Percentiles rank a stretch among this genome's conserved stretches.
These are phyloP conservation scores for Heptranchias perlo DNA, from an alignment of 2,113 vertebrate species.

Conservation along the genomic window DNA sequence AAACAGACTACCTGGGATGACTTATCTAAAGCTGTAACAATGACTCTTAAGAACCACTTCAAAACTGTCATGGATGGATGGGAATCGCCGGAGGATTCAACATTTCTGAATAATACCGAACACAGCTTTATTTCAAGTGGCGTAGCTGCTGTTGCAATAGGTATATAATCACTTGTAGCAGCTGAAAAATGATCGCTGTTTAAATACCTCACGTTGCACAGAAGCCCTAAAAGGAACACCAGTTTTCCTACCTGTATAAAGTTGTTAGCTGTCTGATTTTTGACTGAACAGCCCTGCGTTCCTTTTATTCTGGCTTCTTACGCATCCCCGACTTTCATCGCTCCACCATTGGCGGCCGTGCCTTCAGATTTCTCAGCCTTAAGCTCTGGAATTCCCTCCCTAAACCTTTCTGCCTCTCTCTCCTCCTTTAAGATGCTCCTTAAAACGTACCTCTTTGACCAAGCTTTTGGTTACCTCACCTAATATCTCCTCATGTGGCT, in stretches of 20 bases:
- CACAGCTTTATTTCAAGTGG: constrained; percentile 55
- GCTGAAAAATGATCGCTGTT: not conserved
- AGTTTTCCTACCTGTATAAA: not conserved
- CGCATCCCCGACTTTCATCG: not conserved
- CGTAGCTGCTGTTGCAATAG: constrained; percentile 62
- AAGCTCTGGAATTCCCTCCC: not conserved
- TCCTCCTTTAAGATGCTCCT: not conserved
- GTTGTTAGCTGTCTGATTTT: not conserved
- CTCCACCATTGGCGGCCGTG: not conserved
- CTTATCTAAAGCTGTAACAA: constrained; percentile 64
- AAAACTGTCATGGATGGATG: constrained; percentile 67
- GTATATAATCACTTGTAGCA: constrained; percentile 48
- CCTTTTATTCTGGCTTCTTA: not conserved
- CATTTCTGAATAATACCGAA: constrained; percentile 53
- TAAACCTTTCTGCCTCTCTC: not conserved
- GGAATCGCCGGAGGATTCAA: constrained; percentile 59
- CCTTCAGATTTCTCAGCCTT: not conserved
- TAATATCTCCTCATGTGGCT: not conserved
- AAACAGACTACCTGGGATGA: constrained; percentile 72
- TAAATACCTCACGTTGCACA: not conserved
- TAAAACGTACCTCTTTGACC: not conserved
- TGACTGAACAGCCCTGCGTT: not conserved
- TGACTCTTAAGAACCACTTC: constrained; percentile 67
- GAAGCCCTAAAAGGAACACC: not conserved
- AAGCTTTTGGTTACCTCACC: not conserved